Base-by-base conservation (phyloP, 1,140 invertebrate genomes). In the Parasteatoda tepidariorum region DNA sequence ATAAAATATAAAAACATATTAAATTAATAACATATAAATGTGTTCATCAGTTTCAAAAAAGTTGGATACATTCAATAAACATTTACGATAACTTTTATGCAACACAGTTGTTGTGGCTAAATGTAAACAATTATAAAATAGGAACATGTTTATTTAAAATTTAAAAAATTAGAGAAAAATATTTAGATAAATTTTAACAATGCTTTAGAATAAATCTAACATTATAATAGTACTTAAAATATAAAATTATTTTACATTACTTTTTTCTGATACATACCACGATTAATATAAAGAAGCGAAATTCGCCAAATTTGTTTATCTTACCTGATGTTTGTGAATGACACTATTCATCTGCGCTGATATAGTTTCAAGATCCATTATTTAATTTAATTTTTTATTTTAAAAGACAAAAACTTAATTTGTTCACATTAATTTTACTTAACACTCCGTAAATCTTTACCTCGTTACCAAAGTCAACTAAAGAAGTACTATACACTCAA, bases 241-340 rank as follows among this genome's bases (percentile, higher is more conserved):
- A n/a, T n/a, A n/a, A n/a, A n/a, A n/a, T n/a, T n/a, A n/a, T n/a
- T n/a, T n/a, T n/a, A n/a, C n/a, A n/a, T n/a, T n/a, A n/a, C n/a
- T n/a, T n/a, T n/a, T n/a, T n/a, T n/a, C n/a, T n/a, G n/a, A n/a
- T n/a, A n/a, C n/a, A n/a, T n/a, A n/a, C n/a, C n/a, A n/a, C n/a
- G n/a, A n/a, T n/a, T 48, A 48, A 13, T 48, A 2, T 18, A 18
- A 18, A 48, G 18, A 48, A 48, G 24, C 57, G 24, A 22, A 59
- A 59, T 22, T 7, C n/a, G 26, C 26, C n/a, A 31, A 64, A 64
- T 15, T 30, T 38, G 22, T 73, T 66, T 55, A n/a, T 64, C 81
- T 66, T 28, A 89, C 89, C 89, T 89, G 89, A 86, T 89, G 88
- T 86, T 86, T 89, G 86, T 88, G 88, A 55, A 89, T 89, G n/a